phyloP scores from a whole-genome alignment of 2,888 invertebrate species.

The Drosophila nigritarsus region DNA sequence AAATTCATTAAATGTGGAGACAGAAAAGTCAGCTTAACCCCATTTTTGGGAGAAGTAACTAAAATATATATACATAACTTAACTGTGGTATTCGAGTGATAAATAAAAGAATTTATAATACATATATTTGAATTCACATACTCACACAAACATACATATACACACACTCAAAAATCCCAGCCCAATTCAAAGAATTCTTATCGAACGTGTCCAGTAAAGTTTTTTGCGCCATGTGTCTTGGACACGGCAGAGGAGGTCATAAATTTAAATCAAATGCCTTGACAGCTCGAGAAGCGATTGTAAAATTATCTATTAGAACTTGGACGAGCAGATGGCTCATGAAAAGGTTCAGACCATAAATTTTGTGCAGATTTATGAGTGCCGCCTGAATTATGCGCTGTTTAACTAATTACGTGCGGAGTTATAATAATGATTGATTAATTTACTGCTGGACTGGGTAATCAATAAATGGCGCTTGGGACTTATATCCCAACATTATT shows the following conservation, averaged over 20 bases:
- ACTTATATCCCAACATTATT: constrained; percentile 19
- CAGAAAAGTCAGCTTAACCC: background rate
- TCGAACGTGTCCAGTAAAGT: constrained; percentile 28
- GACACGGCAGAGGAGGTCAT: constrained; percentile 63
- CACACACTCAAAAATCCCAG: background rate
- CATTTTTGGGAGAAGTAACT: background rate
- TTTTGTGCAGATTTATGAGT: constrained; percentile 25
- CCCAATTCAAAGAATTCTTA: constrained; percentile 18
- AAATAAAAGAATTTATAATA: background rate
- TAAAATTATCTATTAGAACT: constrained; percentile 60
- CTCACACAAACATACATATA: background rate
- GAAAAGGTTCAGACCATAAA: constrained; percentile 26
- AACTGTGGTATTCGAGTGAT: background rate
- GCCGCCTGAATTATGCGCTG: constrained; percentile 42
- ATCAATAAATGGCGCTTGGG: constrained; percentile 16
- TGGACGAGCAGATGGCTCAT: constrained; percentile 7
- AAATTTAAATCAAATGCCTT: constrained; percentile 73
- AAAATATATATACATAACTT: background rate
- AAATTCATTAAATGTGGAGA: no score
- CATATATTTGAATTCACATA: background rate
- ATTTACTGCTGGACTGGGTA: constrained; percentile 40
- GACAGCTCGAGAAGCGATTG: constrained; percentile 63
- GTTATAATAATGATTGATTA: constrained; percentile 45
- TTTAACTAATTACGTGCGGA: constrained; percentile 61
- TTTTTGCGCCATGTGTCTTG: constrained; percentile 54